Evolutionary conservation across 2,888 invertebrate genomes (phyloP), one percentile per base, ranked within the genome.

Genomic region (Thumatha senex): DNA sequence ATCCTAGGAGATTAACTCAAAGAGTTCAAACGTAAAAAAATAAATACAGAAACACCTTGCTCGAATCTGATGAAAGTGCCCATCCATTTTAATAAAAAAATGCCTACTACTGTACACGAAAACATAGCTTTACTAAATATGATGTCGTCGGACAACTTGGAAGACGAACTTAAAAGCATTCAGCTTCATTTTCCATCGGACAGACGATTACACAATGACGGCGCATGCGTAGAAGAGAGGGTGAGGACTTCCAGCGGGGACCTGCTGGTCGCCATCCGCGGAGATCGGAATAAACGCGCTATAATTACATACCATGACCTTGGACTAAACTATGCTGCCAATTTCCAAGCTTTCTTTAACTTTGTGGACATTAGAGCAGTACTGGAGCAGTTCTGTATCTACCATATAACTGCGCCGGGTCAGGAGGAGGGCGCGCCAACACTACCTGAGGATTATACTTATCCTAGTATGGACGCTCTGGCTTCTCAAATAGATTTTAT

Each of bases 241-340:
- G 96, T 99, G 70, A 96, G 97, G 84, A 98, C 98, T 46, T 96
- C 97, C 78, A 96, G 96, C 84, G 99, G 99, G 59, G 95, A 96
- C 72, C 92, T 99, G 71, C 94, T 97, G 74, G 98, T 99, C 52
- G 97, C 98, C 55, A 96, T 99, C 70, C 97, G 98, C 85, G 99
- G 99, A 59, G 96, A 98, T 86, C 94, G 96, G 69, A 94, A 93
- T 72, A 98, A 97, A 89, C 97, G 97, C 62, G 97, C 98, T 69
- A 98, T 99, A 75, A 74, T 99, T 77, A 99, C 99, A 65, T 99
- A 98, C 92, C 99, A 99, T 91, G 99, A 99, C 93, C 94, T 99
- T 87, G 99, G 99, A 75, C 95, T 99, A 71, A 99, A 99, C 89
- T 98, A 97, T 93, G 95, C 97, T 70, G 96, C 97, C 70, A 97